These are phyloP conservation scores for Nineta flava DNA, from an alignment of 2,888 invertebrate genomes.

Conservation along the genomic window DNA sequence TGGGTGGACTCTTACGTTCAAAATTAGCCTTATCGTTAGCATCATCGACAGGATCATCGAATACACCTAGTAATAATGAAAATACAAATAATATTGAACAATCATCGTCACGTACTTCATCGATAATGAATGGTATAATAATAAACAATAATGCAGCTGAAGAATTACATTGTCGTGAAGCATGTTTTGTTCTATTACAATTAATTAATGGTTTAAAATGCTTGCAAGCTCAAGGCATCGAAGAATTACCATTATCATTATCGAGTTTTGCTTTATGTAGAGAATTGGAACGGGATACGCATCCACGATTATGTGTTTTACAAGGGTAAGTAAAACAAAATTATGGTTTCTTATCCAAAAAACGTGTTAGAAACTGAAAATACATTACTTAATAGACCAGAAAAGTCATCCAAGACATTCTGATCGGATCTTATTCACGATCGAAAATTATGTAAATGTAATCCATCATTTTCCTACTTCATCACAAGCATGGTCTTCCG, in stretches of 20 bases:
- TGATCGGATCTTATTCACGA: too few relatives aligned
- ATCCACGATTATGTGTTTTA: conserved; percentile 54
- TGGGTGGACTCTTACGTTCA: conserved; percentile 43
- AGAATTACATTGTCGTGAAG: conserved; percentile 39
- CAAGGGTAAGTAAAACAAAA: conserved; percentile 42
- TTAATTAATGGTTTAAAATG: conserved; percentile 67
- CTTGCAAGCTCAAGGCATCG: conserved; percentile 67
- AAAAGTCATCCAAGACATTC: too few relatives aligned
- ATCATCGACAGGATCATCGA: neutral
- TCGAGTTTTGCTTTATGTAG: conserved; percentile 58
- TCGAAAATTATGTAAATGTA: too few relatives aligned
- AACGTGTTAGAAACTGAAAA: too few relatives aligned
- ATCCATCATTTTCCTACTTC: conserved; percentile 5
- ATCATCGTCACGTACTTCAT: conserved; percentile 15
- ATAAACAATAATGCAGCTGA: conserved; percentile 14
- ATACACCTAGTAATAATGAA: neutral
- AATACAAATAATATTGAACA: conserved; percentile 16
- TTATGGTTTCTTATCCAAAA: too few relatives aligned
- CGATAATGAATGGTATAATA: conserved; percentile 6
- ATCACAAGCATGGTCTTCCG: too few relatives aligned
- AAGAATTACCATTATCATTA: conserved; percentile 55
- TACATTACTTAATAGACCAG: too few relatives aligned
- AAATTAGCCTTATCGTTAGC: conserved; percentile 21
- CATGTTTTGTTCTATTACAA: conserved; percentile 64
- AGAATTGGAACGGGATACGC: conserved; percentile 42